A percentile compares a stretch with the other conserved stretches of the same genome.
phyloP scores from a whole-genome alignment of 2,797 vertebrate genomes.

The Enteromius viviparus region DNA sequence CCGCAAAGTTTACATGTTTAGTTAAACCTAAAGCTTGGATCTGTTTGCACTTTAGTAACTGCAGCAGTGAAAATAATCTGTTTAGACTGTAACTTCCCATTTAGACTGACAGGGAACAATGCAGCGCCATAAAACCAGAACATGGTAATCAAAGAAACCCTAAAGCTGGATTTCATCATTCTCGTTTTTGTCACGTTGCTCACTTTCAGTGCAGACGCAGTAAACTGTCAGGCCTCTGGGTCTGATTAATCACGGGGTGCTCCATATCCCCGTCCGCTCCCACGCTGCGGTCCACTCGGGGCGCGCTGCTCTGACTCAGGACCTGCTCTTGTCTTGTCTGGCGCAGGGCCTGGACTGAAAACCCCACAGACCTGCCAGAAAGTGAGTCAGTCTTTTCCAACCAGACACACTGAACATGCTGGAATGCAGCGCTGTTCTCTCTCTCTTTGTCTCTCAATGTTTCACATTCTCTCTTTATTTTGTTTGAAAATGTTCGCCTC shows the following conservation, averaged over 20 bases:
- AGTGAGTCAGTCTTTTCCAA: constrained; percentile 57
- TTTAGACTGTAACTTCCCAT: not conserved
- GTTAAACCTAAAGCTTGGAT: not conserved
- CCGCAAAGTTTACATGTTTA: not conserved
- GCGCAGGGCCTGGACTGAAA: constrained; percentile 44
- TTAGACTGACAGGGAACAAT: not conserved
- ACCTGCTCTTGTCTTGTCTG: constrained; percentile 46
- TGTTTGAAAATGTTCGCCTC: not conserved
- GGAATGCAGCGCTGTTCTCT: constrained; percentile 38
- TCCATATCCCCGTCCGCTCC: constrained; percentile 20
- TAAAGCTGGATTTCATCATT: not conserved
- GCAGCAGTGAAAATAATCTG: not conserved
- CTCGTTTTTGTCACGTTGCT: not conserved
- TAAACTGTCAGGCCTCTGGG: not conserved
- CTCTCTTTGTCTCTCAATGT: not conserved
- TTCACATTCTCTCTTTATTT: not conserved
- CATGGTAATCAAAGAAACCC: not conserved
- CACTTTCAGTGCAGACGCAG: not conserved
- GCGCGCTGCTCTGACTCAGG: constrained; percentile 41
- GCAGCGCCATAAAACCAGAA: not conserved
- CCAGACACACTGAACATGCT: constrained; percentile 48
- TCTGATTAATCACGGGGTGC: constrained; percentile 31
- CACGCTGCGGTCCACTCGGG: constrained; percentile 4
- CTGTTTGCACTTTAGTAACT: not conserved
- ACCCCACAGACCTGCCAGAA: constrained; percentile 55